Conservation (phyloP, 30 jellyfish, hydroid and myxozoan genomes). For the Chironex yamaguchii region DNA sequence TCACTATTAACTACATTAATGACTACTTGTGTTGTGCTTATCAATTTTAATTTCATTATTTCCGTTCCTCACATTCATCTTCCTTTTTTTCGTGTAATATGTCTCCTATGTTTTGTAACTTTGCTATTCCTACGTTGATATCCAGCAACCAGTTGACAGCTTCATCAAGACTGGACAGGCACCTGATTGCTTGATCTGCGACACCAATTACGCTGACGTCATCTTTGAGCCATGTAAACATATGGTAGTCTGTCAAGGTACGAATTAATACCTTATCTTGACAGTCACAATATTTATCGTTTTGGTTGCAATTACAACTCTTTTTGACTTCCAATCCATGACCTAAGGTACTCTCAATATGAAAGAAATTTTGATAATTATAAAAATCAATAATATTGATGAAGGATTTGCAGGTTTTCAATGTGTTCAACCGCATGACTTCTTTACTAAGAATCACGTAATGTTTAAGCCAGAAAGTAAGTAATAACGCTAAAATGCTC, state of each 20-base stretch:
- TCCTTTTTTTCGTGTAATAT: neutral
- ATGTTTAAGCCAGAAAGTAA: no score
- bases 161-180: conserved; percentile 17
- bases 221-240: conserved; percentile 76
- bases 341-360: no score
- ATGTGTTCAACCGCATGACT: no score
- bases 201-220: conserved; percentile 51
- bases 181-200: conserved; percentile 66
- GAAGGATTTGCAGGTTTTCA: no score
- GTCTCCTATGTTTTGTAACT: neutral
- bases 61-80: neutral
- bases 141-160: conserved; percentile 34
- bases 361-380: no score
- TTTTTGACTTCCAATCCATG: no score
- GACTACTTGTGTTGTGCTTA: neutral
- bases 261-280: no score
- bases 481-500: no score
- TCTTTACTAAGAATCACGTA: no score
- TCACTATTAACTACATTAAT: neutral
- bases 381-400: no score
- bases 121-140: neutral
- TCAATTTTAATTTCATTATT: neutral
- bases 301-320: no score
- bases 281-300: no score
- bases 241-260: conserved; percentile 60